Base-by-base conservation (phyloP, 2,888 invertebrate genomes). In the Drosophila dives region DNA sequence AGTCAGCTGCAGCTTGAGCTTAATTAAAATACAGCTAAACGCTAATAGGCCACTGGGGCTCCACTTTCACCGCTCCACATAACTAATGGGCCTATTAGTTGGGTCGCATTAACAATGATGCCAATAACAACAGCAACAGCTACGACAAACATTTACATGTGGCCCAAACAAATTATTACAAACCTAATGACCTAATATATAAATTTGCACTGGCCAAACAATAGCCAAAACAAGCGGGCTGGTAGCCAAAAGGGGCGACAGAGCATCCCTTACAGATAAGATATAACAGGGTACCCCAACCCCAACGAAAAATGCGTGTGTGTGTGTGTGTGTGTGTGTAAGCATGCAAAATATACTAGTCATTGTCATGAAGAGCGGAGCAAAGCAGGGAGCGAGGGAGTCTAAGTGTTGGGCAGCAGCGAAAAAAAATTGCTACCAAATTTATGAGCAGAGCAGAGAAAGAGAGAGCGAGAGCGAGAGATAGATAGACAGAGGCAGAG, bases 101-200 rank as follows among this genome's bases (percentile, higher is more conserved):
- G 63, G 42, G 48, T 45, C 20, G 64, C 80, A 74, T 66, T 85
- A 87, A 82, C 88, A 84, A 88, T 85, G 88, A 88, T 80, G 83
- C 82, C 83, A 84, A 88, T 88, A 86, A 88, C 62, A 77, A 73
- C 42, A 42, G 32, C 51, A 51, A 51, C 33, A 62, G 66, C 77
- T 54, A 64, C 68, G 77, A 66, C 83, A 81, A 84, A 72, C 75
- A 76, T 77, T 72, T 76, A 72, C 77, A 74, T 69, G 81, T 79
- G 77, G 74, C 69, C 79, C 83, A 72, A 79, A 81, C 89, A 89
- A 86, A 86, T 86, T 86, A 86, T 86, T 86, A 87, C 86, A 89
- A 80, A 81, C 87, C 86, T 89, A 89, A 89, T 86, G 86, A 84
- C 87, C 86, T 81, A 77, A 87, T 87, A 84, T 87, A 86, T 89